Evolutionary conservation across 2,113 vertebrate species (phyloP), one percentile per base, ranked within the genome.

Genomic region (Spermophilus dauricus): DNA sequence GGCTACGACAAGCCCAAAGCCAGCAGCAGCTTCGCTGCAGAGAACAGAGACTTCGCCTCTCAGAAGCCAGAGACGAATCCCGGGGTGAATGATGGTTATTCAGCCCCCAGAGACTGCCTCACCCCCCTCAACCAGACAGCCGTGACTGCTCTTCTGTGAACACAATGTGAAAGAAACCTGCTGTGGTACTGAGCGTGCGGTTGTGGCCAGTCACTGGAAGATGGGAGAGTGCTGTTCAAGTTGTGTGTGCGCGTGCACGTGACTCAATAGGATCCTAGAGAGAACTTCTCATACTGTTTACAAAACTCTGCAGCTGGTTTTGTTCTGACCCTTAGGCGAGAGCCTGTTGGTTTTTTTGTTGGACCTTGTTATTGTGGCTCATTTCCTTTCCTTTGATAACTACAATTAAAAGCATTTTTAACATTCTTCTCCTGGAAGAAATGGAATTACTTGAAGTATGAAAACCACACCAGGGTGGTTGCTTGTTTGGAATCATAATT

Each of bases 1-100:
- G 99, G 98, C 85, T 99, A 99, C 0, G 99, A 99, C 97, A 97
- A 98, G 92, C 99, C 99, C 72, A 99, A 98, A 93, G 95, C 56
- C 30, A 95, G 97, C 3, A 96, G 97, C 73, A 95, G 91, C 82
- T 65, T 96, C 51, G 51, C 97, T 34, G 91, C 95, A 0, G 95
- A 98, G 53, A 96, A 96, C 61, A 90, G 95, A 32, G 93, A 95
- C 86, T 96, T 95, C 0, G 97, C 98, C 96, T 98, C 98, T 94
- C 98, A 98, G 97, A 99, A 98, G 75, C 98, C 99, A 4, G 98
- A 98, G 85, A 32, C 75, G 4, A 97, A 86, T 12, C 86, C 98
- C 0, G 65, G 86, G 0, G 96, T 94, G 67, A 87, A 92, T 0
- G 98, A 99, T 63, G 98, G 98, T 32, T 99, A 99, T 95, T 99